Conservation (phyloP, 2,797 vertebrate species). For the Darevskia nairensis region DNA sequence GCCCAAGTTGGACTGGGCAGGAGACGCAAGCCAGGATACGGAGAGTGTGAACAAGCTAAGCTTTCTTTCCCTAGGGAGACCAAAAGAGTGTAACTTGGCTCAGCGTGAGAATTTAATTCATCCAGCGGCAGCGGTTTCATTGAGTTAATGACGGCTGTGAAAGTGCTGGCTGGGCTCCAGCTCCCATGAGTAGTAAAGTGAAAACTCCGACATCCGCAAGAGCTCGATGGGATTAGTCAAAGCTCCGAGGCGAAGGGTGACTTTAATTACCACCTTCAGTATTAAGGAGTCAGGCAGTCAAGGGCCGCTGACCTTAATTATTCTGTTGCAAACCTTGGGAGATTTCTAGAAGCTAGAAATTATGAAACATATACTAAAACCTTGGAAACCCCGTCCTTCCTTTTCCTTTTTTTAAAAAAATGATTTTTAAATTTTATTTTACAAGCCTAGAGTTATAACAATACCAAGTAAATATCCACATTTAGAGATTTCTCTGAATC, state of each 20-base stretch:
- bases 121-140: constrained; percentile 34
- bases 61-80: constrained; percentile 34
- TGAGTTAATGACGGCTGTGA: constrained; percentile 43
- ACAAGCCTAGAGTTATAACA: too few relatives aligned
- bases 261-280: constrained; percentile 6
- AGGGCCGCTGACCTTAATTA: not conserved
- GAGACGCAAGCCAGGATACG: constrained; percentile 20
- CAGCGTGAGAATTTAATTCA: constrained; percentile 13
- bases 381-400: not conserved
- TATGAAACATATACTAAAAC: not conserved
- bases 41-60: constrained; percentile 19
- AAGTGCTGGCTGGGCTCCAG: constrained; percentile 21
- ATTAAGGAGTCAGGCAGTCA: not conserved
- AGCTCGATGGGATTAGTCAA: not conserved
- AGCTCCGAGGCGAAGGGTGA: not conserved
- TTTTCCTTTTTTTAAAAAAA: not conserved
- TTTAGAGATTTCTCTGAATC: too few relatives aligned
- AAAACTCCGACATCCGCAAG: not conserved
- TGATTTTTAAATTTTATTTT: too few relatives aligned
- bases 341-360: not conserved
- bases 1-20: constrained; percentile 17
- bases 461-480: too few relatives aligned
- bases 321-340: not conserved
- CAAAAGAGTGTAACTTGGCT: constrained; percentile 12
- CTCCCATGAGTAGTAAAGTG: not conserved